These are phyloP conservation scores for Zonitis immaculata DNA, from an alignment of 2,888 invertebrate species.

Conservation along the genomic window DNA sequence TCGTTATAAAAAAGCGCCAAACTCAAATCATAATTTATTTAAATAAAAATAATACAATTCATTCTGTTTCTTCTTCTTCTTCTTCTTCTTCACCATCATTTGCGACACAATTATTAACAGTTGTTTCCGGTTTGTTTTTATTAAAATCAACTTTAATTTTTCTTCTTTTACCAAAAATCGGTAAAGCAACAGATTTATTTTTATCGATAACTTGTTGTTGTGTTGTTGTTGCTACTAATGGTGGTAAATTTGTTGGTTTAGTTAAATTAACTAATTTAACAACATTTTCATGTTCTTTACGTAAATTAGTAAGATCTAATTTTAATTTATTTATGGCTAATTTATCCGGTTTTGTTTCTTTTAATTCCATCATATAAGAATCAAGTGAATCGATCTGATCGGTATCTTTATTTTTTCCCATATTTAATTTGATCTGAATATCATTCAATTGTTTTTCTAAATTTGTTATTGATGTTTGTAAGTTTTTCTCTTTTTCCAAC, in stretches of 20 bases:
- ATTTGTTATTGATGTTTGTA: conserved; percentile 53
- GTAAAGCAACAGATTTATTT: conserved; percentile 25
- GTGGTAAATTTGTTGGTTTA: conserved; percentile 61
- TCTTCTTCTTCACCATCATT: conserved; percentile 54
- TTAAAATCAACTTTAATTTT: conserved; percentile 52
- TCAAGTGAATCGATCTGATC: conserved; percentile 72
- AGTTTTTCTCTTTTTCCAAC: conserved; percentile 57
- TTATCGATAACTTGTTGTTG: too few species aligned
- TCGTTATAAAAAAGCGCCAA: not conserved
- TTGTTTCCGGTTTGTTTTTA: conserved; percentile 28
- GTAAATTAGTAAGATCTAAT: conserved; percentile 64
- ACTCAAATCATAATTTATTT: too few species aligned
- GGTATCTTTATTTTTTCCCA: conserved; percentile 32
- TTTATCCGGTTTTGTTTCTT: conserved; percentile 50
- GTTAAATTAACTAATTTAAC: conserved; percentile 71
- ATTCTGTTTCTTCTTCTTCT: conserved; percentile 40
- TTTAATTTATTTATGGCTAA: conserved; percentile 62
- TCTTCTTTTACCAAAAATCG: conserved; percentile 55
- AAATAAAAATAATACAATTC: too few species aligned
- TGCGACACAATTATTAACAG: conserved; percentile 21
- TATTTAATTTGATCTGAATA: conserved; percentile 48
- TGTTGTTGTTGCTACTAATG: conserved; percentile 38
- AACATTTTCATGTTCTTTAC: conserved; percentile 62
- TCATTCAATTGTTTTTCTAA: conserved; percentile 54
- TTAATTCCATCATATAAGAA: conserved; percentile 71